These are phyloP conservation scores for Apotomis betuletana DNA, from an alignment of 2,888 invertebrate species.

Conservation along the genomic window DNA sequence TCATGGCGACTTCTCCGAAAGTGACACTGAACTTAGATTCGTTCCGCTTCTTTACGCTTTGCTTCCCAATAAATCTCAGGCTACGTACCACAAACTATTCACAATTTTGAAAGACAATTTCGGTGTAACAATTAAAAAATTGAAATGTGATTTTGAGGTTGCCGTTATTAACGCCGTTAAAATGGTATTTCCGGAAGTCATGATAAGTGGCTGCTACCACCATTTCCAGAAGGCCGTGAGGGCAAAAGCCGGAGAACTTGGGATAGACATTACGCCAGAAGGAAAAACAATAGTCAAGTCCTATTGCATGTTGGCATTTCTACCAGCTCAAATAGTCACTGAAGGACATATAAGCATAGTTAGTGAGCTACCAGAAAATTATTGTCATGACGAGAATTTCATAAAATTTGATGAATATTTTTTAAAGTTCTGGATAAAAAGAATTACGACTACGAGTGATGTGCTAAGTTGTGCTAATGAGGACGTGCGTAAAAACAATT, in stretches of 20 bases:
- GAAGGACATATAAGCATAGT: neutral
- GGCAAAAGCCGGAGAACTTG: slow-evolving; percentile 2
- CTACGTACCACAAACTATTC: slow-evolving; percentile 3
- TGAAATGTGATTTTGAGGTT: slow-evolving; percentile 32
- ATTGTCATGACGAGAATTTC: neutral
- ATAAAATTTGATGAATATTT: neutral
- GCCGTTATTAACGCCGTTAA: slow-evolving; percentile 40
- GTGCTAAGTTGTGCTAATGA: neutral
- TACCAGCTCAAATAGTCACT: neutral
- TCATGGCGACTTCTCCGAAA: slow-evolving; percentile 4
- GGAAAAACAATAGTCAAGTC: slow-evolving; percentile 4
- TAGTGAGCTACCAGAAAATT: slow-evolving; percentile 2
- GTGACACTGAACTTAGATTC: slow-evolving; percentile 3
- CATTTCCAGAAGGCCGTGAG: slow-evolving; percentile 22
- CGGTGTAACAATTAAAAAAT: neutral
- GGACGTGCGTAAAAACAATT: slow-evolving; percentile 12
- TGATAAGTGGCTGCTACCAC: slow-evolving; percentile 37
- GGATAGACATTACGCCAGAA: neutral
- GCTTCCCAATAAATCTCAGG: slow-evolving; percentile 3
- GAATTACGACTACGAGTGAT: neutral
- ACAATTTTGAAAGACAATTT: slow-evolving; percentile 3
- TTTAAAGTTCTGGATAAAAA: slow-evolving; percentile 4
- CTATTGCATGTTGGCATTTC: slow-evolving; percentile 5
- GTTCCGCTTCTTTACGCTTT: slow-evolving; percentile 5
- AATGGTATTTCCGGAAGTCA: slow-evolving; percentile 36